Conservation (phyloP, 1,140 invertebrate genomes). For the Ditylenchus dipsaci region DNA sequence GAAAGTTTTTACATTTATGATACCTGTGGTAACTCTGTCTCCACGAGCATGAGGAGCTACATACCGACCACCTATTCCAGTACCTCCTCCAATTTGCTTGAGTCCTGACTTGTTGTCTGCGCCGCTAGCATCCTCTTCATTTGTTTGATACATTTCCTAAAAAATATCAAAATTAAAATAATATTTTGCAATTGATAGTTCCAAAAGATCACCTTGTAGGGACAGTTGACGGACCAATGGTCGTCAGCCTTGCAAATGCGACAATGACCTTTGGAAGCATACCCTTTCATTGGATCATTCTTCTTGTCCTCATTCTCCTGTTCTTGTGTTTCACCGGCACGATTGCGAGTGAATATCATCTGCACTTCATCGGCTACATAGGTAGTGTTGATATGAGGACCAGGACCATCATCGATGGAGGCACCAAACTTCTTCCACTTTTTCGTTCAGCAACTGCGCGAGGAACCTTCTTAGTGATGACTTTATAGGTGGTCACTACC, state of each 20-base stretch:
- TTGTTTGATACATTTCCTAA: constrained; percentile 44
- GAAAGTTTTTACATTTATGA: too few relatives aligned
- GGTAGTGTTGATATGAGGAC: constrained; percentile 73
- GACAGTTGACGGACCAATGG: constrained; percentile 54
- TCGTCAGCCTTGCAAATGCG: constrained; percentile 57
- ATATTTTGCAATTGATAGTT: constrained; percentile 1
- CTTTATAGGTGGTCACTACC: constrained; percentile 43
- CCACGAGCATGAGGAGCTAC: constrained; percentile 41
- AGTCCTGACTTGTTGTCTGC: constrained; percentile 19
- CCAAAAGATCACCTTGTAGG: constrained; percentile 49
- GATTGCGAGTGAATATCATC: constrained; percentile 69
- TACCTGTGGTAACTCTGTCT: constrained; percentile 14
- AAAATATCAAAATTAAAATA: constrained; percentile 16
- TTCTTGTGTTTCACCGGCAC: constrained; percentile 46
- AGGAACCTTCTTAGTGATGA: constrained; percentile 45
- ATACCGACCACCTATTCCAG: constrained; percentile 30
- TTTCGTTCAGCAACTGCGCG: constrained; percentile 46
- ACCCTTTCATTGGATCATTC: constrained; percentile 28
- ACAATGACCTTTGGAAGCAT: constrained; percentile 43
- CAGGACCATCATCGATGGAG: constrained; percentile 36
- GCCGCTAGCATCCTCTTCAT: constrained; percentile 33
- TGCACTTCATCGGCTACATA: constrained; percentile 89
- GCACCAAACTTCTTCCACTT: constrained; percentile 48
- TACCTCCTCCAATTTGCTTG: not conserved
- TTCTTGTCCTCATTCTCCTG: constrained; percentile 48